Conservation (phyloP, 2,113 vertebrate genomes). For the Paraplagusia blochii region DNA sequence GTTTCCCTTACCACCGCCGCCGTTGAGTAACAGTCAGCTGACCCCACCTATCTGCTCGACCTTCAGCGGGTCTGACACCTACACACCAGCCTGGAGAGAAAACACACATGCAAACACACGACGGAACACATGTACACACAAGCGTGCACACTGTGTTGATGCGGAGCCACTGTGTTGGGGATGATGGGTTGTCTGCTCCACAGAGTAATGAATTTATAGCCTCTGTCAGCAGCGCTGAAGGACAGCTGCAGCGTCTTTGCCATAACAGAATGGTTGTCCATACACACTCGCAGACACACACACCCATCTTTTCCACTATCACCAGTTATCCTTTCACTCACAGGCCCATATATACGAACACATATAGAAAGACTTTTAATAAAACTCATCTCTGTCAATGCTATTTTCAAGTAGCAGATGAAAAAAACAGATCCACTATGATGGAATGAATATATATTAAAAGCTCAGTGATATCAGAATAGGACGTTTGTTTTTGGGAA, state of each 20-base stretch:
- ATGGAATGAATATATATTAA: too few species aligned
- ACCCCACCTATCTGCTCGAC: constrained; percentile 53
- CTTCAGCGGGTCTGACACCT: constrained; percentile 47
- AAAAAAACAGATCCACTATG: not conserved
- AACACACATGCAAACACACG: not conserved
- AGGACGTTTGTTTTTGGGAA: too few species aligned
- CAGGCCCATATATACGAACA: constrained; percentile 4
- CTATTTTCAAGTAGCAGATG: constrained; percentile 16
- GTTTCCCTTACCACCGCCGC: constrained; percentile 24
- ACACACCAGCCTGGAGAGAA: constrained; percentile 20
- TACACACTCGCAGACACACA: not conserved
- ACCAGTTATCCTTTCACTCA: constrained; percentile 13
- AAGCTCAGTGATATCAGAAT: too few species aligned
- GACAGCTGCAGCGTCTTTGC: constrained; percentile 39
- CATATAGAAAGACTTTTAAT: constrained; percentile 14
- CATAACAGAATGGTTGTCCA: constrained; percentile 21
- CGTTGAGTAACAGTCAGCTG: constrained; percentile 47
- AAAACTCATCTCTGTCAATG: constrained; percentile 3
- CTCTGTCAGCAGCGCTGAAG: constrained; percentile 61
- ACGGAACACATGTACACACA: constrained; percentile 15
- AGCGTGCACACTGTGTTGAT: constrained; percentile 20
- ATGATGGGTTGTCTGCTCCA: constrained; percentile 56
- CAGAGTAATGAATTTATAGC: constrained; percentile 60
- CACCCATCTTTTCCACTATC: constrained; percentile 1
- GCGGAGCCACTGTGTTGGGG: constrained; percentile 32